Evolutionary conservation across 1,140 invertebrate genomes (phyloP).

Genomic region (Andrena cerasifolii): DNA sequence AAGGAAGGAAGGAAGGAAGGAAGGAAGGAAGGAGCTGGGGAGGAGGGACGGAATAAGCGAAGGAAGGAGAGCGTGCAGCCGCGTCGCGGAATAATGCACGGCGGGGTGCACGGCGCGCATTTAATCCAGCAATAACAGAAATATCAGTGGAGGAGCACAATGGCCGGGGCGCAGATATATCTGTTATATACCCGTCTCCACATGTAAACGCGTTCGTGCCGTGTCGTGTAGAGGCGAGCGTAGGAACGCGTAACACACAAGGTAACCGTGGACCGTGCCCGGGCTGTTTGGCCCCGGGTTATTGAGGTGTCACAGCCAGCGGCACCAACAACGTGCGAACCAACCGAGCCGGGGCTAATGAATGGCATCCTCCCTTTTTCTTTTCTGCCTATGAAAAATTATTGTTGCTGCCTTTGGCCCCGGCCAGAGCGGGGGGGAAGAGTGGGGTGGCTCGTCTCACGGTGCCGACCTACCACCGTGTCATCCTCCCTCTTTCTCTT

Average conservation of each 20-base stretch:
- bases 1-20: neutral
- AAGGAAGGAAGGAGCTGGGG: neutral
- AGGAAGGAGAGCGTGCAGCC: conserved; percentile 24
- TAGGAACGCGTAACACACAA: conserved; percentile 39
- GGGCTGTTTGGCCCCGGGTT: conserved; percentile 65
- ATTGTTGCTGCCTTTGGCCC: conserved; percentile 63
- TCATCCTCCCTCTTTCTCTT: conserved; percentile 44
- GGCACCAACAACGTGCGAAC: conserved; percentile 79
- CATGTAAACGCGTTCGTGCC: conserved; percentile 32
- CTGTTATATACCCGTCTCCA: conserved; percentile 58
- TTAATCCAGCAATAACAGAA: conserved; percentile 79
- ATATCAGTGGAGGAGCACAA: conserved; percentile 74
- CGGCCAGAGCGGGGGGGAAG: conserved; percentile 35
- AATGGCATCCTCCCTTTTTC: conserved; percentile 78
- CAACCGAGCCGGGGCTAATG: conserved; percentile 79
- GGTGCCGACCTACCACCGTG: conserved; percentile 74
- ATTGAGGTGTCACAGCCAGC: conserved; percentile 78
- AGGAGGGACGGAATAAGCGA: neutral
- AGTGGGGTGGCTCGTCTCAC: conserved; percentile 60
- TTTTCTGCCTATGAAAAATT: conserved; percentile 79
- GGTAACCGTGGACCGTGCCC: conserved; percentile 46
- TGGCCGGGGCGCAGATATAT: conserved; percentile 68
- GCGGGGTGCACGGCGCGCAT: conserved; percentile 65
- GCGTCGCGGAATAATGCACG: conserved; percentile 63
- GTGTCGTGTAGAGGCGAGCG: conserved; percentile 44